A percentile compares a stretch with the other conserved stretches of the same genome.
These are phyloP conservation scores for Calcarius lapponicus DNA, from an alignment of 2,797 vertebrate species.

Conservation along the genomic window DNA sequence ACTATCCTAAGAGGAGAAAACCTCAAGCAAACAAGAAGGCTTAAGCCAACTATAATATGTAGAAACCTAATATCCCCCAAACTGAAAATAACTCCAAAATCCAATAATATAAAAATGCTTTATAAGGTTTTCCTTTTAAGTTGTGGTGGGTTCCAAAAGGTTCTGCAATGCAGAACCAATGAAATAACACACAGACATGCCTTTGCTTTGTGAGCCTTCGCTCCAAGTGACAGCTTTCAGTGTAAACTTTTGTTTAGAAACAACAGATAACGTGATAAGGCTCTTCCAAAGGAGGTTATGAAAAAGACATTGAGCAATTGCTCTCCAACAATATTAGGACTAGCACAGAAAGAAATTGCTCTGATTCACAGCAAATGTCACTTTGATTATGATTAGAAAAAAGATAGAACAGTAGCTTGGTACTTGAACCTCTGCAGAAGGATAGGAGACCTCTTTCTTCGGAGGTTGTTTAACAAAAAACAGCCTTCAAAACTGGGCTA, in stretches of 20 bases:
- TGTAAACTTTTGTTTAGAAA: slow-evolving; percentile 61
- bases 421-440: background rate
- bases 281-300: slow-evolving; percentile 46
- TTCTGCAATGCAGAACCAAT: slow-evolving; percentile 25
- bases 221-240: slow-evolving; percentile 38
- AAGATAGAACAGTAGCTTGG: background rate
- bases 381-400: background rate
- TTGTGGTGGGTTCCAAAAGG: slow-evolving; percentile 40
- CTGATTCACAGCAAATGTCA: background rate
- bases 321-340: slow-evolving; percentile 28
- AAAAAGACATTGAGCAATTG: slow-evolving; percentile 34
- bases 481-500: background rate
- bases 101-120: slow-evolving; percentile 62
- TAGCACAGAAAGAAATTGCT: background rate
- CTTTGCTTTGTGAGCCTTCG: background rate
- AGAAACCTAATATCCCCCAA: slow-evolving; percentile 58
- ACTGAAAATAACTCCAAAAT: slow-evolving; percentile 65
- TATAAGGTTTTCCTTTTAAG: slow-evolving; percentile 29
- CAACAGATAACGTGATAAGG: slow-evolving; percentile 42
- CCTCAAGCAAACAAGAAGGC: slow-evolving; percentile 51
- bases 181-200: background rate
- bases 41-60: slow-evolving; percentile 48
- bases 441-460: background rate
- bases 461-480: background rate
- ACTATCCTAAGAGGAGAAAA: slow-evolving; percentile 30